These are phyloP conservation scores for Drosophila pseudoobscura DNA, from an alignment of 1,140 invertebrate genomes.

Conservation along the genomic window DNA sequence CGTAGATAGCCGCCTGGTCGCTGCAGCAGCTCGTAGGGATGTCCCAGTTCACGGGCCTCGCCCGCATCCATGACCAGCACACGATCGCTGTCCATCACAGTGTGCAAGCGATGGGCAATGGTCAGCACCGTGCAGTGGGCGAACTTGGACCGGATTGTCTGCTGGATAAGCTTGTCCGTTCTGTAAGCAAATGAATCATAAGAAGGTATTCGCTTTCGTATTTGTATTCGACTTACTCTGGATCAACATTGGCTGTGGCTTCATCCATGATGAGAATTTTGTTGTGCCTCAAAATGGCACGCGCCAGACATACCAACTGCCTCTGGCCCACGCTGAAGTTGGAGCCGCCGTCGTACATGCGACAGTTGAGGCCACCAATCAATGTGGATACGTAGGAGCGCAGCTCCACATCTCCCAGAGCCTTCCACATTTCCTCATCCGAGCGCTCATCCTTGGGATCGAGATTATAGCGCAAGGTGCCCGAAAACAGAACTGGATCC, in stretches of 20 bases:
- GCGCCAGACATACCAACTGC: constrained; percentile 91
- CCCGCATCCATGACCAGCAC: constrained; percentile 90
- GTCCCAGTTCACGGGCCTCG: constrained; percentile 88
- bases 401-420: constrained; percentile 91
- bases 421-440: constrained; percentile 92
- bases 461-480: constrained; percentile 90
- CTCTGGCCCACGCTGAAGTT: constrained; percentile 92
- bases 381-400: constrained; percentile 86
- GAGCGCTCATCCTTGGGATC: constrained; percentile 90
- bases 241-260: constrained; percentile 89
- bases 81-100: constrained; percentile 91
- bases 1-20: constrained; percentile 84
- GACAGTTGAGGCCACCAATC: constrained; percentile 86
- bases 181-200: constrained; percentile 70
- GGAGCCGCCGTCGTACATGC: constrained; percentile 87
- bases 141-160: constrained; percentile 89
- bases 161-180: constrained; percentile 88
- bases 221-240: constrained; percentile 84
- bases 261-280: constrained; percentile 92
- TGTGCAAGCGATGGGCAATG: constrained; percentile 92
- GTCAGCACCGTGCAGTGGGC: constrained; percentile 90
- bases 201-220: constrained; percentile 2
- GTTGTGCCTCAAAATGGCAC: constrained; percentile 89
- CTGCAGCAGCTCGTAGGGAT: constrained; percentile 87
- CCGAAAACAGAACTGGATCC: constrained; percentile 90